phyloP scores from a whole-genome alignment of 2,113 vertebrate genomes.

The Lynx canadensis region DNA sequence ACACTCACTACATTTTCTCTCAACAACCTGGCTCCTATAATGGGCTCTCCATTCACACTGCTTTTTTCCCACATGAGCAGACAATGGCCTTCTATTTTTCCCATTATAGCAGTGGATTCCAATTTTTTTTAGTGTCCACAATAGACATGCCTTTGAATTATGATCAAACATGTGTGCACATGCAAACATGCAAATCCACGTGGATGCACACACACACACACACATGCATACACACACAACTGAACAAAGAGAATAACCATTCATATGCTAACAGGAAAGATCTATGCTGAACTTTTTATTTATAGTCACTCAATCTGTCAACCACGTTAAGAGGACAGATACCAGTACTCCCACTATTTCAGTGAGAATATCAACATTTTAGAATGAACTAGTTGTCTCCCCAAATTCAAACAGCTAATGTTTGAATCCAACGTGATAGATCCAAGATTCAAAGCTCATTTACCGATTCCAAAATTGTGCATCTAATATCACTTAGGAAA shows the following conservation, averaged over 20 bases:
- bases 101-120: background rate
- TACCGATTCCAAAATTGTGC: background rate
- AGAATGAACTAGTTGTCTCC: background rate
- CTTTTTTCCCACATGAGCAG: background rate
- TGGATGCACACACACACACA: background rate
- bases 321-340: background rate
- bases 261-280: background rate
- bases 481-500: background rate
- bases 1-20: background rate
- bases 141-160: background rate
- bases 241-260: background rate
- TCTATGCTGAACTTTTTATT: background rate
- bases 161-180: background rate
- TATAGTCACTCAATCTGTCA: background rate
- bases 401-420: background rate
- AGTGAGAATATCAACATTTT: background rate
- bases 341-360: background rate
- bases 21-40: background rate
- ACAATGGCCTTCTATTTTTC: background rate
- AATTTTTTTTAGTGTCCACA: background rate
- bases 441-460: background rate
- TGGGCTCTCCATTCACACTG: too few species aligned
- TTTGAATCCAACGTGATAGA: background rate
- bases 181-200: background rate
- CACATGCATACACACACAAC: background rate